phyloP scores from a whole-genome alignment of 2,888 invertebrate genomes.

The Xylophagus ater region DNA sequence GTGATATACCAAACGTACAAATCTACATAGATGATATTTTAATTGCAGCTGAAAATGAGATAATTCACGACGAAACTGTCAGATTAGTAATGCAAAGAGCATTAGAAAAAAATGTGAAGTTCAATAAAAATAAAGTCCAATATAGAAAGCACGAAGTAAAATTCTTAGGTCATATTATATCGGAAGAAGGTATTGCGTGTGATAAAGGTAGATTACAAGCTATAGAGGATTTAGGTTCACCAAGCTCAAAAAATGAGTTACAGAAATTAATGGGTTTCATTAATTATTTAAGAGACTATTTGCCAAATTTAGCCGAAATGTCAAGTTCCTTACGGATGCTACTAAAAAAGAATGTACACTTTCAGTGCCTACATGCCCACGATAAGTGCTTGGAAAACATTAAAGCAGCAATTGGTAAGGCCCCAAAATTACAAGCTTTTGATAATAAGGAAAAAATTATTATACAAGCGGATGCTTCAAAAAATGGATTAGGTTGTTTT shows the following conservation, averaged over 20 bases:
- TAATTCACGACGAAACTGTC: not conserved
- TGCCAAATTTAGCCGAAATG: constrained; percentile 18
- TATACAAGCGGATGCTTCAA: constrained; percentile 18
- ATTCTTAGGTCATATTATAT: constrained; percentile 7
- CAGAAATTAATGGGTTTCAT: constrained; percentile 11
- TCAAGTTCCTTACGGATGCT: constrained; percentile 15
- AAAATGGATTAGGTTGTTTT: constrained; percentile 16
- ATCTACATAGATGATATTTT: no score
- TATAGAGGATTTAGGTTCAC: not conserved
- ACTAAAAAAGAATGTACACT: constrained; percentile 16
- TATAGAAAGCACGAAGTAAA: constrained; percentile 4
- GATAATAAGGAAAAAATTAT: constrained; percentile 8
- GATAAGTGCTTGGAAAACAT: constrained; percentile 11
- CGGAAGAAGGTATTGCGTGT: not conserved
- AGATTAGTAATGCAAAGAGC: constrained; percentile 7
- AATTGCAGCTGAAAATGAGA: not conserved
- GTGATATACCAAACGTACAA: not conserved
- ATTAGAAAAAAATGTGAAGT: constrained; percentile 6
- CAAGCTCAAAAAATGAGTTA: constrained; percentile 5
- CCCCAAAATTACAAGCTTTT: constrained; percentile 13
- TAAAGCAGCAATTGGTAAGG: constrained; percentile 15
- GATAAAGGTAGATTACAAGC: not conserved
- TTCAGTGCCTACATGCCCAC: constrained; percentile 15
- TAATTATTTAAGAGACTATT: constrained; percentile 19
- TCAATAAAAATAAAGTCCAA: constrained; percentile 8